Evolutionary conservation across 2,888 invertebrate genomes (phyloP), one percentile per base, ranked within the genome.

Genomic region (Euplagia quadripunctaria): DNA sequence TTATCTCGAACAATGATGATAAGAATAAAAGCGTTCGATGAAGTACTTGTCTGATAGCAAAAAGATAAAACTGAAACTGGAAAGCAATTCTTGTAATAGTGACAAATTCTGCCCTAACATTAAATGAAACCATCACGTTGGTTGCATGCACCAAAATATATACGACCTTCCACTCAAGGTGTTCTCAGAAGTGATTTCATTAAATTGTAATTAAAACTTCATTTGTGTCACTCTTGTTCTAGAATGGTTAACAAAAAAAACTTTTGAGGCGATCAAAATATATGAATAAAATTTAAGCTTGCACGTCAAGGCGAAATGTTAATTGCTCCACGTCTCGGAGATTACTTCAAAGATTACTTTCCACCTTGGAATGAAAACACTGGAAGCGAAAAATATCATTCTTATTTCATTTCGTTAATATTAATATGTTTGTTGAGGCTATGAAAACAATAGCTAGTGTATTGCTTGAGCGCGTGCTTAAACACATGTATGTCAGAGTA

Each of bases 301-400:
- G 1, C 17, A 75, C 72, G 69, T 69, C 31, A 55, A 74, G 31
- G 64, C 58, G 66, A 68, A 69, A 69, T 76, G 68, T 75, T 74
- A 74, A 76, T 81, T 68, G 63, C 64, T 1, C 17, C 12, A 41
- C 71, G 70, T 72, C 73, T 58, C 64, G 4, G 42, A 73, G 76
- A 80, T 82, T 70, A 49, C 61, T 68, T n/a, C 42, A 31, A 68
- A 79, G 76, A 75, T 77, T 55, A 71, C 31, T 73, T 0, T 16
- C 11, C 20, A 20, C 16, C 64, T 63, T 3, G n/a, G 58, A 76
- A 67, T 52, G 17, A 31, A 67, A 67, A 76, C 49, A 4, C 42
- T 75, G 76, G 72, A 82, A 68, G 20, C 4, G 77, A 73, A 73
- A n/a, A 31, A 55, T 20, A 52, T 51, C 20, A 51, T 61, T 55